Conservation (phyloP, 2,888 invertebrate genomes). For the Pilophorus perplexus region DNA sequence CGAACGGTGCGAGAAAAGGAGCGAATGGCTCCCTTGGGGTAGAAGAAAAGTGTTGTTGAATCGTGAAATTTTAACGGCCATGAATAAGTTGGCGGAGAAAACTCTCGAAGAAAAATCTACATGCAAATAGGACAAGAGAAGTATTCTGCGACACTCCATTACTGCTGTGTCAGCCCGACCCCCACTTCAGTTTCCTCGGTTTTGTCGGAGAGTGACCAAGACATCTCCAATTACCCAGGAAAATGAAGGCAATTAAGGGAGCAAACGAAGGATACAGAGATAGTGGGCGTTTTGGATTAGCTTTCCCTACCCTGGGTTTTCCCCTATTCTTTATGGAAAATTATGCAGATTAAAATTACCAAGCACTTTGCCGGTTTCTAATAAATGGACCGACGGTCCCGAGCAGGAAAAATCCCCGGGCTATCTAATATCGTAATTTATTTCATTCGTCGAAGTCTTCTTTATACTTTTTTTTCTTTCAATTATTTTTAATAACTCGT, state of each 20-base stretch:
- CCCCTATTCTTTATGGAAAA: constrained; percentile 41
- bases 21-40: too few relatives aligned
- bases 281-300: constrained; percentile 9
- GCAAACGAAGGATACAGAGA: constrained; percentile 26
- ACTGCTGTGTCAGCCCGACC: neutral
- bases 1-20: too few relatives aligned
- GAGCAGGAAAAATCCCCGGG: constrained; percentile 14
- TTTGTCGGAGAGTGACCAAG: constrained; percentile 22
- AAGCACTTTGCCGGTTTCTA: constrained; percentile 37
- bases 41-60: too few relatives aligned
- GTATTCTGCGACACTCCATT: constrained; percentile 17
- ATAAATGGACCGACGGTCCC: constrained; percentile 19
- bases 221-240: constrained; percentile 31
- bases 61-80: neutral
- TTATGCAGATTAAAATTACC: constrained; percentile 44
- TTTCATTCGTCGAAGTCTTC: constrained; percentile 7
- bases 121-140: constrained; percentile 8
- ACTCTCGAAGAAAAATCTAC: constrained; percentile 12
- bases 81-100: neutral
- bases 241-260: constrained; percentile 32
- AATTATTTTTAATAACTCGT: too few relatives aligned
- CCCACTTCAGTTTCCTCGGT: neutral
- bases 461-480: constrained; percentile 2
- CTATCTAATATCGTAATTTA: constrained; percentile 30
- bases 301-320: too few relatives aligned